Evolutionary conservation across 2,797 vertebrate species (phyloP).

Genomic region (Eidolon dupreanum): DNA sequence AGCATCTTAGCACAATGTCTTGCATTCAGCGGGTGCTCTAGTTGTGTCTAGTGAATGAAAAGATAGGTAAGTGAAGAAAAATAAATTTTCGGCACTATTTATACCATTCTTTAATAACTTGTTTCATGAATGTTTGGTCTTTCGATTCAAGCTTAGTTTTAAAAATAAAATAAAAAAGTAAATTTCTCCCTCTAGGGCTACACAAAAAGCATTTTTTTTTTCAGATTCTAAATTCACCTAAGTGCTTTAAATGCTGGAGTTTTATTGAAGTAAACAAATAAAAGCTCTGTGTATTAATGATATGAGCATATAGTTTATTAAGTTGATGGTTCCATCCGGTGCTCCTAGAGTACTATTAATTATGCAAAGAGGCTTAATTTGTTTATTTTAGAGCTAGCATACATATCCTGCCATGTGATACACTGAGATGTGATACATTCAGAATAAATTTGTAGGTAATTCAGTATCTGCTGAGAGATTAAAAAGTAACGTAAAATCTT

Average conservation of each 20-base stretch:
- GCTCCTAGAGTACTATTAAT: conserved; percentile 73
- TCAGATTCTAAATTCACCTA: conserved; percentile 64
- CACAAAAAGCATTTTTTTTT: conserved; percentile 63
- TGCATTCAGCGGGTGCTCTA: background rate
- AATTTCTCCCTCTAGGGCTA: background rate
- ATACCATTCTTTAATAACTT: background rate
- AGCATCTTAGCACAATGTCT: background rate
- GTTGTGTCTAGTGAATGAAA: background rate
- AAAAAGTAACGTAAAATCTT: conserved; percentile 73
- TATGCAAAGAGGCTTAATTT: conserved; percentile 61
- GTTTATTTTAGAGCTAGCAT: conserved; percentile 79
- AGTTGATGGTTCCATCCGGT: conserved; percentile 79
- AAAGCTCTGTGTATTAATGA: conserved; percentile 54
- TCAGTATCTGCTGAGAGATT: conserved; percentile 78
- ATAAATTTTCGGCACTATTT: background rate
- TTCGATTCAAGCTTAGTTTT: background rate
- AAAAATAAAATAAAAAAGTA: conserved; percentile 5
- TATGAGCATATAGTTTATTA: conserved; percentile 80
- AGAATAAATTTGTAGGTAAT: conserved; percentile 80
- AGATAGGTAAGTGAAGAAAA: background rate
- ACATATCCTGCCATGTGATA: conserved; percentile 74
- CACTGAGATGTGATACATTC: conserved; percentile 78
- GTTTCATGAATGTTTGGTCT: background rate
- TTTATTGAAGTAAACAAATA: conserved; percentile 67
- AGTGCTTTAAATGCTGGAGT: conserved; percentile 63